Evolutionary conservation across 2,888 invertebrate genomes (phyloP), one percentile per base, ranked within the genome.

Genomic region (Cancer borealis): DNA sequence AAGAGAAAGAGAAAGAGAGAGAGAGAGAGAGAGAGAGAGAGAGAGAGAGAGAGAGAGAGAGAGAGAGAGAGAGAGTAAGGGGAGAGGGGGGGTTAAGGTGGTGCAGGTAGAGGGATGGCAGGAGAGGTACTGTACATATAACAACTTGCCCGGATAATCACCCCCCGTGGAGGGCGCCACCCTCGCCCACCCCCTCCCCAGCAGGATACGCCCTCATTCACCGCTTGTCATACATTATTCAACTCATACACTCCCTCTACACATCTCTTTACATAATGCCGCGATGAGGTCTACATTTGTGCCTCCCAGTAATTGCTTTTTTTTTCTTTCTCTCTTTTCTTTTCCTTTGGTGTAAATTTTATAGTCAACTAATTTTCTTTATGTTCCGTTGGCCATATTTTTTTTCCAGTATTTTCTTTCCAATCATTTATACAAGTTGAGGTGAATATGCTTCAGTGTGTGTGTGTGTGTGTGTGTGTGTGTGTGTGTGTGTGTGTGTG

Each of bases 181-280:
- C 84, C 92, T 60, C 93, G 90, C 73, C 92, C 90, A 66, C 93
- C 90, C 91, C n/a, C 91, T 30, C 92, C 93, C 79, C 91, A 39
- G 91, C 93, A 39, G 91, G 30, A 46, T 84, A 91, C 93, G 91
- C 93, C 93, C 93, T 93, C 93, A 93, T 93, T 93, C 93, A 93
- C 91, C 84, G 84, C 90, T 14, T 93, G 92, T 91, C 93, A 93
- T 93, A 87, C 91, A 93, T 93, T 91, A 93, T 93, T 93, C 93
- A 93, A 39, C 39, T 39, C 88, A 54, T 66, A 84, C 93, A 21
- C 87, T 73, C 91, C 79, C 79, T 91, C 91, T 88, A 91, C 84
- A 90, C 93, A 91, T 93, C 66, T 93, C 90, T 93, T 93, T 93
- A 91, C 91, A 73, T 87, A 91, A 87, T 87, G 79, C 79, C 30